Evolutionary conservation across 2,888 invertebrate species (phyloP).

Genomic region (Platypus cylindrus): DNA sequence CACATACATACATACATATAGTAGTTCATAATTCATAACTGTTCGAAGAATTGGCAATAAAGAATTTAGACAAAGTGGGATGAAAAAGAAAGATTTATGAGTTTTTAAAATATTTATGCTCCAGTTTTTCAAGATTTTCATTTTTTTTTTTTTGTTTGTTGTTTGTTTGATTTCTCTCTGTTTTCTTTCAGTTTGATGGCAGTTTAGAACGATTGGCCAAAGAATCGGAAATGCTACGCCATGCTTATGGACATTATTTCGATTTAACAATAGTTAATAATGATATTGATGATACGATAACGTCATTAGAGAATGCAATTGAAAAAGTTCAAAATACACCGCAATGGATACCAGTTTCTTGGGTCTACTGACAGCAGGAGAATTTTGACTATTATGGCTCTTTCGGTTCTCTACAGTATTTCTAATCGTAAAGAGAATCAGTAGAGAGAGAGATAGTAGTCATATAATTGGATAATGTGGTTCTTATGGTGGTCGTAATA

Average conservation of each 20-base stretch:
- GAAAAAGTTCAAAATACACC: slow-evolving; percentile 82
- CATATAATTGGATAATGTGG: too few species aligned
- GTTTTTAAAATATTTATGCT: too few species aligned
- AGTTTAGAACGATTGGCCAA: slow-evolving; percentile 91
- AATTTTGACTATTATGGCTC: slow-evolving; percentile 29
- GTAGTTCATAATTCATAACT: too few species aligned
- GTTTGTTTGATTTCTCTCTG: slow-evolving; percentile 5
- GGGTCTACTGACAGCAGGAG: slow-evolving; percentile 79
- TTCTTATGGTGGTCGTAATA: too few species aligned
- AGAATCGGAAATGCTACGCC: slow-evolving; percentile 91
- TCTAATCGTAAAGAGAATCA: too few species aligned
- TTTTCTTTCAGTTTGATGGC: slow-evolving; percentile 79
- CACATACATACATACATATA: too few species aligned
- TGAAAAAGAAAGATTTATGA: too few species aligned
- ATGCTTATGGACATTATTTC: slow-evolving; percentile 97
- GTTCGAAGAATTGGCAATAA: too few species aligned
- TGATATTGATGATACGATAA: slow-evolving; percentile 97
- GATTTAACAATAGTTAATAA: slow-evolving; percentile 97
- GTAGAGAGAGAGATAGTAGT: too few species aligned
- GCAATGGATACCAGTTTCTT: slow-evolving; percentile 96
- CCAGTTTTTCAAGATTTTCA: too few species aligned
- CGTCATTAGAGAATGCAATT: slow-evolving; percentile 80
- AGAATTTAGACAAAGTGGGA: too few species aligned
- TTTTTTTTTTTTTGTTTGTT: too few species aligned
- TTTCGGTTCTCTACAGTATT: slow-evolving; percentile 27